Percentiles rank a stretch among this genome's conserved stretches.
Evolutionary conservation across 2,113 vertebrate species (phyloP).

Genomic region (Isurus oxyrinchus): DNA sequence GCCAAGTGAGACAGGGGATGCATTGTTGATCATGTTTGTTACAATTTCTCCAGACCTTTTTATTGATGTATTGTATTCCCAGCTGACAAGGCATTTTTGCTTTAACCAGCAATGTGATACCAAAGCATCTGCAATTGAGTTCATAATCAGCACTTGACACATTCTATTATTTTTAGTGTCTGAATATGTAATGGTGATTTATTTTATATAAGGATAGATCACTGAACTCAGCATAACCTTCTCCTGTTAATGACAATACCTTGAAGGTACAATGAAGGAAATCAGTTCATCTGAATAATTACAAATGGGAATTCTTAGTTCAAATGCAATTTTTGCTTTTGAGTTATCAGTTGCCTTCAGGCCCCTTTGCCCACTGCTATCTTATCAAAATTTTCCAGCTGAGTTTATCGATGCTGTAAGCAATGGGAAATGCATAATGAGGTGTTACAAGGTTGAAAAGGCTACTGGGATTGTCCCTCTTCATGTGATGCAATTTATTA

Average conservation of each 20-base stretch:
- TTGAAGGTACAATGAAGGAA: conserved; percentile 1
- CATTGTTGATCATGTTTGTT: background rate
- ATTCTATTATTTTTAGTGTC: background rate
- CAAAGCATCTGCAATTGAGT: background rate
- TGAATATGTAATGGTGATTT: background rate
- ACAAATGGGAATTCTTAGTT: background rate
- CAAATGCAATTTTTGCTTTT: background rate
- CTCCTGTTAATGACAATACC: background rate
- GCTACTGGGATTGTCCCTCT: background rate
- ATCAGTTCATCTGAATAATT: background rate
- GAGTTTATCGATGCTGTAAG: conserved; percentile 7
- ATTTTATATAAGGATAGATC: background rate
- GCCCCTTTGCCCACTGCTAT: background rate
- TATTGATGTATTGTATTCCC: background rate
- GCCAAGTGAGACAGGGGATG: background rate
- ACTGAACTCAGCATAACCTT: background rate
- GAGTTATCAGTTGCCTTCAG: background rate
- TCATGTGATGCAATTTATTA: background rate
- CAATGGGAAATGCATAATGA: background rate
- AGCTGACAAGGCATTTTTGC: background rate
- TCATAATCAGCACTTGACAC: background rate
- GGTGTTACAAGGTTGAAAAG: background rate
- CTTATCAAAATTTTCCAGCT: background rate
- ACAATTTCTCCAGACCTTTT: background rate
- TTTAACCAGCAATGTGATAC: too few relatives aligned